Evolutionary conservation across 2,113 vertebrate species (phyloP).

Genomic region (Mesoclemmys tuberculata): DNA sequence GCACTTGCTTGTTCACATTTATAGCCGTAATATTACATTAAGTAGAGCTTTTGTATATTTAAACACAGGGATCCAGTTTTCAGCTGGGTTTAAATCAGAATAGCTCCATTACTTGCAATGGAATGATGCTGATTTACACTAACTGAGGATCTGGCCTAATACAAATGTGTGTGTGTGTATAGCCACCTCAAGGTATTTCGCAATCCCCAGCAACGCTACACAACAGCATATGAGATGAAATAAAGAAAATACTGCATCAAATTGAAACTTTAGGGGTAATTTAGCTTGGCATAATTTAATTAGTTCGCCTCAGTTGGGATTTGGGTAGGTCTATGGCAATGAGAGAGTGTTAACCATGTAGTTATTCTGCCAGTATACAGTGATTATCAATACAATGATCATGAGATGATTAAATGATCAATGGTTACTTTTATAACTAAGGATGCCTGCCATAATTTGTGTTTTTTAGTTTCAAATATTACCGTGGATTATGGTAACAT

Average conservation of each 20-base stretch:
- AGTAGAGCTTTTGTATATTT: background rate
- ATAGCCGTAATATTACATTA: background rate
- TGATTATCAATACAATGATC: background rate
- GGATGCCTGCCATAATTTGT: background rate
- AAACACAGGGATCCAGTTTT: background rate
- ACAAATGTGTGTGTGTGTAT: accelerated
- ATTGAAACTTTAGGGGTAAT: background rate
- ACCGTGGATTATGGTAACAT: background rate
- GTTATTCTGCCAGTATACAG: background rate
- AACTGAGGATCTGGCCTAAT: background rate
- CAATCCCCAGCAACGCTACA: background rate
- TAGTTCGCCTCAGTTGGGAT: background rate
- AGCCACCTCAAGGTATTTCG: background rate
- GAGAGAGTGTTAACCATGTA: background rate
- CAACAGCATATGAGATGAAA: background rate
- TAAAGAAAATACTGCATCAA: background rate
- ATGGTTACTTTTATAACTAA: background rate
- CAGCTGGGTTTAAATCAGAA: background rate
- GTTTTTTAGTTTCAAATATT: constrained; percentile 41
- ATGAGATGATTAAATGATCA: constrained; percentile 11
- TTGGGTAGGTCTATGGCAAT: background rate
- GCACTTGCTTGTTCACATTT: background rate
- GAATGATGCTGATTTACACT: background rate
- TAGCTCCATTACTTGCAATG: background rate
- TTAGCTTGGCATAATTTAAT: background rate